These are phyloP conservation scores for Archilochus colubris DNA, from an alignment of 2,113 vertebrate species.

Conservation along the genomic window DNA sequence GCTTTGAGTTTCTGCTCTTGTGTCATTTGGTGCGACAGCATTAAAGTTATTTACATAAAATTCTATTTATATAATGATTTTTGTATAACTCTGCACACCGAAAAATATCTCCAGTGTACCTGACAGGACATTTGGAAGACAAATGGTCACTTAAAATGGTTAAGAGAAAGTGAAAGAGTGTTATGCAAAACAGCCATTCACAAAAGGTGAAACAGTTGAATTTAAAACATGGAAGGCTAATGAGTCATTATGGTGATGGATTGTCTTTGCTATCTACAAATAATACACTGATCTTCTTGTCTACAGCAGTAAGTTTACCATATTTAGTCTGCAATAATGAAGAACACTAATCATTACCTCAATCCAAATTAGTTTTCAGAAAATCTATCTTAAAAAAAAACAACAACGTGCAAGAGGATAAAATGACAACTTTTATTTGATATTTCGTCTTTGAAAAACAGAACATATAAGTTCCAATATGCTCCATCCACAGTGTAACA, in stretches of 20 bases:
- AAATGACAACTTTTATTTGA: background rate
- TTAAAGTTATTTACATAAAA: slow-evolving; percentile 13
- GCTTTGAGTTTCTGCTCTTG: background rate
- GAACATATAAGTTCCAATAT: background rate
- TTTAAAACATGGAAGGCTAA: slow-evolving; percentile 48
- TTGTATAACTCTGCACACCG: background rate
- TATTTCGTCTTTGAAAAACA: background rate
- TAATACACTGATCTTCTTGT: slow-evolving; percentile 46
- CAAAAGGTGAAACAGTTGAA: slow-evolving; percentile 21
- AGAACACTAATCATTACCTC: background rate
- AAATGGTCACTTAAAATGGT: slow-evolving; percentile 48
- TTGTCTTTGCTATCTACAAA: slow-evolving; percentile 40
- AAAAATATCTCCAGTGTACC: background rate
- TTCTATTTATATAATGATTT: slow-evolving; percentile 1
- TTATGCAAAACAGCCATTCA: slow-evolving; percentile 55
- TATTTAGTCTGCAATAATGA: slow-evolving; percentile 24
- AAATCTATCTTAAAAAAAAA: background rate
- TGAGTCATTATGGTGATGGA: slow-evolving; percentile 63
- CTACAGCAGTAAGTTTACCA: slow-evolving; percentile 27
- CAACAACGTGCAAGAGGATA: background rate
- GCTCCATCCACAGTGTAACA: background rate
- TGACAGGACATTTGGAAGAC: slow-evolving; percentile 54
- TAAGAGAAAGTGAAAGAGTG: slow-evolving; percentile 51
- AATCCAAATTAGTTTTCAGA: slow-evolving; percentile 24
- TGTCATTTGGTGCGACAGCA: background rate